Percentiles rank a stretch among this genome's conserved stretches.
Evolutionary conservation across 2,888 invertebrate genomes (phyloP).

Genomic region (Bombylius discolor): DNA sequence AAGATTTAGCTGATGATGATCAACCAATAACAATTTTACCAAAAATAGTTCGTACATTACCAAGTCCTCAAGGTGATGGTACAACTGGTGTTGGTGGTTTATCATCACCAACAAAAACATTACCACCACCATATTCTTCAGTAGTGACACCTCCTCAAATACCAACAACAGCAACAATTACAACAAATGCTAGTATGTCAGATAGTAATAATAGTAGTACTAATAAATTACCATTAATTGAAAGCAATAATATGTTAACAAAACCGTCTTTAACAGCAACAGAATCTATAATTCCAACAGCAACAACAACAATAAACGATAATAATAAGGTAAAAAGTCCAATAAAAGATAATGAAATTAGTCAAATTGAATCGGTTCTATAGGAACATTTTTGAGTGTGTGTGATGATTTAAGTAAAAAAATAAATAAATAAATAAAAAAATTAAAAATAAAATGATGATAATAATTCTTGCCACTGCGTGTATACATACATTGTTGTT

Average conservation of each 20-base stretch:
- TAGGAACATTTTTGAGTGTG: conserved; percentile 28
- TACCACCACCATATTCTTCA: not conserved
- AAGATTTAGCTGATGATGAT: conserved; percentile 61
- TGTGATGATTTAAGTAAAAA: not conserved
- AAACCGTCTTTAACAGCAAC: not conserved
- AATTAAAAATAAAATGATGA: not conserved
- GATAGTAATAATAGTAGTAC: not conserved
- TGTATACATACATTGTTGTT: no score
- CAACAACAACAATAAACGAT: conserved; percentile 8
- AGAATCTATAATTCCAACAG: conserved; percentile 2
- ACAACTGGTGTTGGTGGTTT: conserved; percentile 15
- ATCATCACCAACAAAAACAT: not conserved
- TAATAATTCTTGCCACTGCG: no score
- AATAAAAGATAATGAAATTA: conserved; percentile 40
- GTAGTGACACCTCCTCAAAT: not conserved
- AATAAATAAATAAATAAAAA: not conserved
- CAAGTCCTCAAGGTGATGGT: conserved; percentile 40
- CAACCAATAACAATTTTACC: conserved; percentile 64
- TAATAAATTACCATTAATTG: conserved; percentile 14
- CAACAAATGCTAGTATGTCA: not conserved
- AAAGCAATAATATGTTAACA: conserved; percentile 5
- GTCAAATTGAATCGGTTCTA: conserved; percentile 62
- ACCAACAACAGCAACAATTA: conserved; percentile 3
- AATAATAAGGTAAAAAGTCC: conserved; percentile 18
- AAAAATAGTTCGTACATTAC: conserved; percentile 64